Percentiles rank a stretch among this genome's conserved stretches.
Conservation (phyloP, 2,888 invertebrate species). For the Amblyteles armatorius region DNA sequence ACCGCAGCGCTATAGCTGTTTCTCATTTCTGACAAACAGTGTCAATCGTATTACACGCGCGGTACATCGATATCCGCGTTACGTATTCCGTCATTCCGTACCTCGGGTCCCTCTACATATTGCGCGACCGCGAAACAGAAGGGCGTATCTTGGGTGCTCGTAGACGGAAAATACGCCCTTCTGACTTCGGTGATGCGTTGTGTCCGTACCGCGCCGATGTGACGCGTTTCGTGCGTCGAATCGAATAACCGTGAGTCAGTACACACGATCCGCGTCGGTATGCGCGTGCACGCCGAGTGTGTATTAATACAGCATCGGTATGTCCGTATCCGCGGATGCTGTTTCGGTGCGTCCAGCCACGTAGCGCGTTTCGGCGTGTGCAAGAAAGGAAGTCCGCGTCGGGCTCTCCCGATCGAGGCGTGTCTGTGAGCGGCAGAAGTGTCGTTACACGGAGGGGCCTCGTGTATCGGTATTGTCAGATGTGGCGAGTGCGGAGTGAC, state of each 20-base stretch:
- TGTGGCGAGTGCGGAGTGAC: constrained; percentile 55
- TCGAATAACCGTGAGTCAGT: neutral
- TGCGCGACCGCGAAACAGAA: neutral
- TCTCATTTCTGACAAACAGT: constrained; percentile 17
- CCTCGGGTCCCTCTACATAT: neutral
- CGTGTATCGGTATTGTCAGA: constrained; percentile 12
- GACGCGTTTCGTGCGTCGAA: neutral
- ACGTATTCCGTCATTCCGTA: constrained; percentile 25
- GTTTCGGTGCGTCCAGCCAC: too few species aligned
- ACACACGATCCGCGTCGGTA: too few species aligned
- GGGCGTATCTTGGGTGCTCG: neutral
- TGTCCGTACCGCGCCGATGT: too few species aligned
- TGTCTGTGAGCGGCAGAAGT: neutral
- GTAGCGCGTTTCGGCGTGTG: neutral
- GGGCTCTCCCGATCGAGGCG: constrained; percentile 17
- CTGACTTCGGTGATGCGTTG: too few species aligned
- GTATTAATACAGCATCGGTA: neutral
- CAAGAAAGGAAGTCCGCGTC: constrained; percentile 15
- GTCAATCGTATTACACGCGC: constrained; percentile 47
- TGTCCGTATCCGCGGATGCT: neutral
- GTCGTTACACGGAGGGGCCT: neutral
- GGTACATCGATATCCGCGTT: constrained; percentile 37
- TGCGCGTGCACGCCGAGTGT: neutral
- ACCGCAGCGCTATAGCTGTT: constrained; percentile 16
- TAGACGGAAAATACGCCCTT: too few species aligned